A percentile compares a stretch with the other conserved stretches of the same genome.
Evolutionary conservation across 2,888 invertebrate genomes (phyloP).

Genomic region (Aphidoletes aphidimyza): DNA sequence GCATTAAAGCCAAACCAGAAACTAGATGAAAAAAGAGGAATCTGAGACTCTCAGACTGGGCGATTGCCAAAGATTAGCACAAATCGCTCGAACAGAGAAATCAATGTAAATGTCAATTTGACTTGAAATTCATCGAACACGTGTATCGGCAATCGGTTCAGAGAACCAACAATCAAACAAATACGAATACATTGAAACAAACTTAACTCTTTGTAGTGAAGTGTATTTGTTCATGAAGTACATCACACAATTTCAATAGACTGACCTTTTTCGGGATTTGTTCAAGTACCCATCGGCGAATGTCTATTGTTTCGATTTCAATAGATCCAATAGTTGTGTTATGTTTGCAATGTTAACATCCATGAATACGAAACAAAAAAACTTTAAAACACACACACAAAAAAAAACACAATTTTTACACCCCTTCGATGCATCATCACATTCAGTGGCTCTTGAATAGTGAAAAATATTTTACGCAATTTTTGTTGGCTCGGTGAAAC

Average conservation of each 20-base stretch:
- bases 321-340: neutral
- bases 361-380: neutral
- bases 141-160: neutral
- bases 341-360: slow-evolving; percentile 23
- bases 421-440: neutral
- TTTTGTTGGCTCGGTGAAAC: neutral
- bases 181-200: neutral
- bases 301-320: neutral
- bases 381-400: neutral
- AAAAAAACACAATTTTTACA: neutral
- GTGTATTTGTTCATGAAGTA: slow-evolving; percentile 29
- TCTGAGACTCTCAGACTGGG: neutral
- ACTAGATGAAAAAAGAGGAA: neutral
- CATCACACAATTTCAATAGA: neutral
- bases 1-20: slow-evolving; percentile 7
- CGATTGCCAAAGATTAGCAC: neutral
- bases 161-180: neutral
- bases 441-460: neutral
- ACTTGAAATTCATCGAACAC: neutral
- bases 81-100: neutral
- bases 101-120: neutral
- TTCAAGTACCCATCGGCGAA: slow-evolving; percentile 47
- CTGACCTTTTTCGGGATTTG: slow-evolving; percentile 53
- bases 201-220: slow-evolving; percentile 38
- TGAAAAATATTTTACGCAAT: slow-evolving; percentile 13